Conservation (phyloP, 2,797 vertebrate genomes). For the Adrianichthys oophorus region DNA sequence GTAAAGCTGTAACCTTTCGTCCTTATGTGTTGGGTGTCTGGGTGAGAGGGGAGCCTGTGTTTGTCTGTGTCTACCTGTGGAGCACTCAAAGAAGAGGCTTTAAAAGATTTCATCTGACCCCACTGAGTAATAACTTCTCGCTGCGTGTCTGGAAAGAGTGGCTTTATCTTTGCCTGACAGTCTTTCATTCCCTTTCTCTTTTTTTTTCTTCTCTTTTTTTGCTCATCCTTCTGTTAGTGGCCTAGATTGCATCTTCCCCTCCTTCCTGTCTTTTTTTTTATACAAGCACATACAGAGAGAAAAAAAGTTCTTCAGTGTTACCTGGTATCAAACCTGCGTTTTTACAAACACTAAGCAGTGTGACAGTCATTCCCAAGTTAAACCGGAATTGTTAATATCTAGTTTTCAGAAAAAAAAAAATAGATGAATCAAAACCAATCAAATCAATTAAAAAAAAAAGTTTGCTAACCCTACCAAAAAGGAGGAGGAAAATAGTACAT, state of each 20-base stretch:
- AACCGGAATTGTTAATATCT: too few relatives aligned
- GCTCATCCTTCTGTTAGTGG: neutral
- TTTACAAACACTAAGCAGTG: too few relatives aligned
- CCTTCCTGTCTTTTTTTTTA: neutral
- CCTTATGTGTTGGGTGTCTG: conserved; percentile 14
- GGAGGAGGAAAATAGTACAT: too few relatives aligned
- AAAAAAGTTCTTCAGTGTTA: neutral
- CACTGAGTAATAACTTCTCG: conserved; percentile 55
- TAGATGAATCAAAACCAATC: too few relatives aligned
- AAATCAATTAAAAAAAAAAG: too few relatives aligned
- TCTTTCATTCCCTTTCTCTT: conserved; percentile 12
- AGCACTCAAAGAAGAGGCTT: conserved; percentile 31
- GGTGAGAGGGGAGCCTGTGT: neutral
- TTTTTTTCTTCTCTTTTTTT: neutral
- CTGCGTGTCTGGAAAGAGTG: conserved; percentile 13
- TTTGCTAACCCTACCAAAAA: too few relatives aligned
- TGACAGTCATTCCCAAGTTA: too few relatives aligned
- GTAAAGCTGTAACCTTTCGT: conserved; percentile 39
- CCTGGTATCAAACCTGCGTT: too few relatives aligned
- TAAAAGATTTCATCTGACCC: conserved; percentile 66
- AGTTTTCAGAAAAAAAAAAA: too few relatives aligned
- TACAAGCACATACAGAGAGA: neutral
- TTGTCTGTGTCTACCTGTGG: conserved; percentile 44
- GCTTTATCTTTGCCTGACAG: conserved; percentile 36
- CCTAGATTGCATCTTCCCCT: conserved; percentile 1